phyloP scores from a whole-genome alignment of 2,113 vertebrate genomes.

The Paramormyrops kingsleyae region DNA sequence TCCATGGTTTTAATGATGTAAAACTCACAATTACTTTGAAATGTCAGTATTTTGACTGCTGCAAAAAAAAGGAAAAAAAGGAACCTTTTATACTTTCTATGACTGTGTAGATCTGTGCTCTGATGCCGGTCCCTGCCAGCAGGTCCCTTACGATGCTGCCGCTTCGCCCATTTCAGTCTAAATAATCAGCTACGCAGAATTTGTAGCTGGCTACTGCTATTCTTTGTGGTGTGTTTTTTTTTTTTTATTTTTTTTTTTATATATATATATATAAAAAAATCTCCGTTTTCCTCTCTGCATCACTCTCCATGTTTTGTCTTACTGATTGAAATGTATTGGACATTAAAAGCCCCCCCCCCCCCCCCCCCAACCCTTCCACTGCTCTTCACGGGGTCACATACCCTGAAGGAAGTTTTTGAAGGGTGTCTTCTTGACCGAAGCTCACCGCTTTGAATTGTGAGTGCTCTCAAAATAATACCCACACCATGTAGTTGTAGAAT shows the following conservation, averaged over 20 bases:
- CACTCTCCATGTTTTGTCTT: slow-evolving; percentile 75
- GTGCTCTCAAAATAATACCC: not conserved
- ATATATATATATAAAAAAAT: not conserved
- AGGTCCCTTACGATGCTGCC: slow-evolving; percentile 63
- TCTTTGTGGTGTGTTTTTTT: not conserved
- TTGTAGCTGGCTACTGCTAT: slow-evolving; percentile 55
- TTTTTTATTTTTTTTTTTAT: not conserved
- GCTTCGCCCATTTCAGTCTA: slow-evolving; percentile 49
- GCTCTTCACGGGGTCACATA: not conserved
- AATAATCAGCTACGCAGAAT: slow-evolving; percentile 38
- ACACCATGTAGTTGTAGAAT: not conserved
- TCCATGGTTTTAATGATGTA: slow-evolving; percentile 80
- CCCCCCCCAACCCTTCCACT: not conserved
- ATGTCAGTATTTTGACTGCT: slow-evolving; percentile 98
- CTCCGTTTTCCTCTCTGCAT: slow-evolving; percentile 55
- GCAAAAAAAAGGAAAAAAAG: slow-evolving; percentile 55
- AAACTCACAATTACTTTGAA: slow-evolving; percentile 89
- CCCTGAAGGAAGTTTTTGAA: not conserved
- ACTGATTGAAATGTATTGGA: slow-evolving; percentile 73
- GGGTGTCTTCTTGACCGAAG: not conserved
- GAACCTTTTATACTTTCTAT: slow-evolving; percentile 93
- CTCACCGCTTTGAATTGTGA: not conserved
- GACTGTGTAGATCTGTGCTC: slow-evolving; percentile 76
- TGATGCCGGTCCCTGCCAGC: slow-evolving; percentile 77
- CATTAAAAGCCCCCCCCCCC: slow-evolving; percentile 26